Conservation (phyloP, 2,888 invertebrate species). For the Ceriagrion tenellum region DNA sequence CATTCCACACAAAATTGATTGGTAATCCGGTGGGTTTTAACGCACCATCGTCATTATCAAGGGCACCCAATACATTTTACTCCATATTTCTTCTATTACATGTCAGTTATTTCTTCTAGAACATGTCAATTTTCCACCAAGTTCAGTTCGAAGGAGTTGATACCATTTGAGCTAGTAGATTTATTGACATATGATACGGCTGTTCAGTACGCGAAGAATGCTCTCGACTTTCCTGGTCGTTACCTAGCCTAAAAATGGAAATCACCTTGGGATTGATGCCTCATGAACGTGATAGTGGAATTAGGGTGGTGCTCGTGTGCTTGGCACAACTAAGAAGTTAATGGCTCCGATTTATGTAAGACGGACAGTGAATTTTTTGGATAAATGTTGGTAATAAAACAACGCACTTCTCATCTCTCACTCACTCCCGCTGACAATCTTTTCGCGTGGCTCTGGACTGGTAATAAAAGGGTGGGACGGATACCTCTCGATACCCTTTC, state of each 20-base stretch:
- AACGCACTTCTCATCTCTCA: neutral
- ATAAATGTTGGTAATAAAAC: neutral
- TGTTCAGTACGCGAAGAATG: too few species aligned
- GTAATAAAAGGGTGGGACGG: neutral
- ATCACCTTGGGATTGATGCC: neutral
- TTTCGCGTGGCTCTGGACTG: neutral
- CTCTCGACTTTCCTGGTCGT: too few species aligned
- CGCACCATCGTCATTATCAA: too few species aligned
- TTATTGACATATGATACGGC: too few species aligned
- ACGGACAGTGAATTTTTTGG: neutral
- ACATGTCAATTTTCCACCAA: too few species aligned
- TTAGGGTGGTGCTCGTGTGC: neutral
- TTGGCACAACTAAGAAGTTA: neutral
- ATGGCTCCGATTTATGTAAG: neutral
- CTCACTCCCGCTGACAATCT: neutral
- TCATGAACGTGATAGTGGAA: neutral
- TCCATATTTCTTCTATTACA: too few species aligned
- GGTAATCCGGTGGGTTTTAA: too few species aligned
- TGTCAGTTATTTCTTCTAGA: too few species aligned
- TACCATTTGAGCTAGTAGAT: too few species aligned
- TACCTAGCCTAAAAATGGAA: neutral
- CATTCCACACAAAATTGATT: too few species aligned
- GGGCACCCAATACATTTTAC: too few species aligned
- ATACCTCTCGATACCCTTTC: neutral
- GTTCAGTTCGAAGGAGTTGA: too few species aligned